Conservation (phyloP, 30 jellyfish, hydroid and myxozoan genomes). For the Aurelia aurita region DNA sequence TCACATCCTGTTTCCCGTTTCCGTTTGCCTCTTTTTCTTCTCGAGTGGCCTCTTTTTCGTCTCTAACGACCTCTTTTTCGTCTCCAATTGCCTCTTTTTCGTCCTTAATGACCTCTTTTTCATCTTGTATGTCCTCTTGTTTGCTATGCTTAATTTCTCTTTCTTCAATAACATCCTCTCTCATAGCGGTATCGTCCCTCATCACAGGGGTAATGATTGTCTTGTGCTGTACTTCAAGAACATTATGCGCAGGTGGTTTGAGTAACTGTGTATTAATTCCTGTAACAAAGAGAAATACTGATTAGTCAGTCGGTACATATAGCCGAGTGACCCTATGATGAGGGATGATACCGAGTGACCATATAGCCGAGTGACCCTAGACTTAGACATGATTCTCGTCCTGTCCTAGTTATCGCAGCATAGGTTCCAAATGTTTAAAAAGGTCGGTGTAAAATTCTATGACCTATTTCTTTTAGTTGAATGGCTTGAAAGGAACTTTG, state of each 20-base stretch:
- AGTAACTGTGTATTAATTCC: slow-evolving; percentile 58
- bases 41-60: background rate
- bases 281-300: background rate
- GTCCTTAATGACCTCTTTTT: background rate
- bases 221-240: slow-evolving; percentile 25
- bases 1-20: no score
- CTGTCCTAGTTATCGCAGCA: no score
- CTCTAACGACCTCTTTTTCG: background rate
- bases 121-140: background rate
- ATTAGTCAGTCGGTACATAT: no score
- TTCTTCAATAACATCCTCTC: slow-evolving; percentile 40
- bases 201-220: slow-evolving; percentile 25
- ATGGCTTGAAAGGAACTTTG: no score
- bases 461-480: no score
- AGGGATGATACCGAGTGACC: no score
- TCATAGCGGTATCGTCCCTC: slow-evolving; percentile 10
- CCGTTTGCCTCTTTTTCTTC: background rate
- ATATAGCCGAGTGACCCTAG: no score
- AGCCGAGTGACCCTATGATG: no score
- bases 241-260: slow-evolving; percentile 48
- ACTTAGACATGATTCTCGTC: no score
- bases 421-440: no score
- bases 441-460: no score
- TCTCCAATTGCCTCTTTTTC: background rate
- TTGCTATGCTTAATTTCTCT: background rate